Percentiles rank a stretch among this genome's conserved stretches.
These are phyloP conservation scores for Ptiloglossa arizonensis DNA, from an alignment of 1,140 invertebrate genomes.

Conservation along the genomic window DNA sequence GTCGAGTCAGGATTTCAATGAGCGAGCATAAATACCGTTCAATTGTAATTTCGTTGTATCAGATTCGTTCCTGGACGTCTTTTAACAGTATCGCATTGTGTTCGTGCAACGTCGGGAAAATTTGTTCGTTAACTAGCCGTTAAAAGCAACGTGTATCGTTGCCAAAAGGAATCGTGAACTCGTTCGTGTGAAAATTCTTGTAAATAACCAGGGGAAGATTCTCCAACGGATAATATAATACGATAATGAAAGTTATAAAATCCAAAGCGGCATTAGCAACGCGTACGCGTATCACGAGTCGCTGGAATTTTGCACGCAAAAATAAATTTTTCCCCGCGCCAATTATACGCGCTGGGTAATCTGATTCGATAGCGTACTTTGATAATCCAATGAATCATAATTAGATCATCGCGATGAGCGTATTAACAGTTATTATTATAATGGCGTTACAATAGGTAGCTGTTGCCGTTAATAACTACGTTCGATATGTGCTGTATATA, in stretches of 20 bases:
- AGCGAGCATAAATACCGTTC: slow-evolving; percentile 32
- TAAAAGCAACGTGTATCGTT: no score
- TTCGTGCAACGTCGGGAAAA: background rate
- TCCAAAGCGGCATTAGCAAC: background rate
- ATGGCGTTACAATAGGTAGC: slow-evolving; percentile 64
- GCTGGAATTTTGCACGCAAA: background rate
- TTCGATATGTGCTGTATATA: slow-evolving; percentile 54
- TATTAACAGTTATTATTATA: slow-evolving; percentile 68
- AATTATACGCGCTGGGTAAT: slow-evolving; percentile 54
- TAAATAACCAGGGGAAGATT: no score
- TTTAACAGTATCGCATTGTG: background rate
- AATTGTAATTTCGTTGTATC: background rate
- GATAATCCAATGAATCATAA: slow-evolving; percentile 66
- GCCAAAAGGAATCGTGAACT: no score
- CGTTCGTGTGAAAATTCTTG: no score
- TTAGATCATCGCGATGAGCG: slow-evolving; percentile 61
- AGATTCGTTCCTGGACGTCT: background rate
- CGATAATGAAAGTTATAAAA: background rate
- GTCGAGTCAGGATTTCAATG: slow-evolving; percentile 32
- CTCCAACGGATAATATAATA: background rate
- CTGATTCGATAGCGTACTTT: slow-evolving; percentile 58
- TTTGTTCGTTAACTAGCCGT: background rate
- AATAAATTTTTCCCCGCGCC: slow-evolving; percentile 47
- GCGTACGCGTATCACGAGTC: background rate
- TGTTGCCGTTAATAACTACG: slow-evolving; percentile 59